phyloP scores from a whole-genome alignment of 2,113 vertebrate species.

The Notothenia rossii region DNA sequence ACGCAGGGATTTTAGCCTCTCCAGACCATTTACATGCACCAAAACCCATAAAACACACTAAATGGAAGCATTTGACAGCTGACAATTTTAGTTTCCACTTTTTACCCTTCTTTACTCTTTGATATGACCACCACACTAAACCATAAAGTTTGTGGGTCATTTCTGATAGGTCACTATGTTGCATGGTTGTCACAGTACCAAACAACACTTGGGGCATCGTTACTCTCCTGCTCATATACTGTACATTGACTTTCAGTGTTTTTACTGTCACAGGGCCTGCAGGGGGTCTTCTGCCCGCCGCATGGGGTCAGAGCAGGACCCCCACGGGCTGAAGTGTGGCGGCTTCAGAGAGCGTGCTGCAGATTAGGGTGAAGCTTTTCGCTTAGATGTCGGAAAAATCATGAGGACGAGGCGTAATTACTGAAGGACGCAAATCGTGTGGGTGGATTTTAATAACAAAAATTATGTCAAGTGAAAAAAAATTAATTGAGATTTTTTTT shows the following conservation, averaged over 20 bases:
- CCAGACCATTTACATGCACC: too few species aligned
- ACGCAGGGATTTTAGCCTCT: too few species aligned
- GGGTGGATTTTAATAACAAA: neutral
- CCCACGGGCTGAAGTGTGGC: neutral
- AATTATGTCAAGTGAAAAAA: neutral
- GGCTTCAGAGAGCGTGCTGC: neutral
- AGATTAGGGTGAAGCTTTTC: conserved; percentile 24
- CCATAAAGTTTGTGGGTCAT: neutral
- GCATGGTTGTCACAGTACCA: conserved; percentile 10
- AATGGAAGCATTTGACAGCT: neutral
- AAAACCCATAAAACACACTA: too few species aligned
- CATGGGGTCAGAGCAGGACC: neutral
- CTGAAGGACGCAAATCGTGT: conserved; percentile 15
- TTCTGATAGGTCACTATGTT: neutral
- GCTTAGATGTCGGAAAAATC: conserved; percentile 42
- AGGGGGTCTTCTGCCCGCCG: conserved; percentile 8
- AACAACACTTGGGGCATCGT: conserved; percentile 4
- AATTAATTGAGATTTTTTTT: neutral
- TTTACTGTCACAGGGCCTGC: conserved; percentile 31
- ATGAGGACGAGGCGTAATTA: conserved; percentile 28
- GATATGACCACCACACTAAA: neutral
- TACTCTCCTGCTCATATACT: conserved; percentile 14
- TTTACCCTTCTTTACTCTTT: too few species aligned
- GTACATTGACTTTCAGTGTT: neutral
- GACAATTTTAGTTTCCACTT: neutral